phyloP scores from a whole-genome alignment of 2,888 invertebrate species.

The Synergus gifuensis region DNA sequence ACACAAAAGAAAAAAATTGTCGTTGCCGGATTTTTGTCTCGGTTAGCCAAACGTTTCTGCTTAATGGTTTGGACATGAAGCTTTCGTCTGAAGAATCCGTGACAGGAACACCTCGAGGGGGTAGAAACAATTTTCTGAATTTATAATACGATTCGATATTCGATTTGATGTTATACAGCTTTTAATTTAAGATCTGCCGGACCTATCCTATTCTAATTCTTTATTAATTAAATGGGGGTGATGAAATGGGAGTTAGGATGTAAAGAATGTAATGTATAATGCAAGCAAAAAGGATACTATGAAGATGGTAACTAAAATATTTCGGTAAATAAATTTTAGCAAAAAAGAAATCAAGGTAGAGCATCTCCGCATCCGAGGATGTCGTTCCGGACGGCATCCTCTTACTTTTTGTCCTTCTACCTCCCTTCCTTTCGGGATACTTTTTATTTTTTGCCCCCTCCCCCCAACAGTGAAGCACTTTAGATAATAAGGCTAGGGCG shows the following conservation, averaged over 20 bases:
- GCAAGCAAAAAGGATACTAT: too few species aligned
- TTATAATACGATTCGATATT: neutral
- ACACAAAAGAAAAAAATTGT: slow-evolving; percentile 67
- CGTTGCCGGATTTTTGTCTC: slow-evolving; percentile 75
- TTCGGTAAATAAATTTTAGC: slow-evolving; percentile 72
- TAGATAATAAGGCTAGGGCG: slow-evolving; percentile 77
- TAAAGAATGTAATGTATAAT: neutral
- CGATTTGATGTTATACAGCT: neutral
- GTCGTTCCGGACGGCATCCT: slow-evolving; percentile 58
- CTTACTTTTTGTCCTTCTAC: slow-evolving; percentile 66
- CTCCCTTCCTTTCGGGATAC: slow-evolving; percentile 18
- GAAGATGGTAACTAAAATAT: slow-evolving; percentile 62
- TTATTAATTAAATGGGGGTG: neutral
- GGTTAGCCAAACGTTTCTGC: slow-evolving; percentile 76
- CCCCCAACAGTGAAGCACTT: slow-evolving; percentile 72
- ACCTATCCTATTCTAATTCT: neutral
- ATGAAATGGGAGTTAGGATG: neutral
- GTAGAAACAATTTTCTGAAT: neutral
- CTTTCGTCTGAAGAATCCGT: slow-evolving; percentile 19
- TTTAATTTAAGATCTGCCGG: neutral
- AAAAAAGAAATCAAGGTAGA: slow-evolving; percentile 62
- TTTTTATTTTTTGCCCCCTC: slow-evolving; percentile 43
- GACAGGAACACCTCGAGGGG: slow-evolving; percentile 1
- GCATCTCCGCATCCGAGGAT: slow-evolving; percentile 58
- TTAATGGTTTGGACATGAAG: slow-evolving; percentile 74